Evolutionary conservation across 1,140 invertebrate species (phyloP), one percentile per base, ranked within the genome.

Genomic region (Drosophila bocqueti): DNA sequence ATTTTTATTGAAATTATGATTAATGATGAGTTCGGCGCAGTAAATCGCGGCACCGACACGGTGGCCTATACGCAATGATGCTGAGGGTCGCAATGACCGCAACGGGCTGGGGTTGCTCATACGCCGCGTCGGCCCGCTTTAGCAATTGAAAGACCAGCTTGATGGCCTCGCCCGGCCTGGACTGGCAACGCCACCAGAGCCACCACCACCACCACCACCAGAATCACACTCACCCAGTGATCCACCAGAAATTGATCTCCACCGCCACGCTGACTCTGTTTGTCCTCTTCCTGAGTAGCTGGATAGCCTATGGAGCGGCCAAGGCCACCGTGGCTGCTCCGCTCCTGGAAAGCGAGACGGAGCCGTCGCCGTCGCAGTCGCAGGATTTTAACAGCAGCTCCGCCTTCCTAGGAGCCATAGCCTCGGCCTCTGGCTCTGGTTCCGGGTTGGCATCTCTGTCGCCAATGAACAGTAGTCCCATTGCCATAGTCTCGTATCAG

Each of bases 1-100:
- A 82, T 82, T 90, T 91, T 90, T 82, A 82, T 90, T 90, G 86
- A 90, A 90, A 90, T 91, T 91, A 90, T 90, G 85, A 90, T 90
- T 85, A 91, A 90, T 82, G 85, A 80, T 71, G 57, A 47, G 62
- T 61, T 72, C 36, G 59, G 62, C 38, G 18, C 15, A 36, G 54
- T 55, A 60, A 64, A 55, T 40, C 46, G 11, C 36, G 24, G 34
- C 58, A 69, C 69, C 40, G 40, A 29, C 62, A 64, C 69, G 72
- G 45, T 66, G 26, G 38, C 54, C 26, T 64, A 49, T 65, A 52
- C 45, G 46, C 43, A 40, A 76, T 81, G 61, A 50, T 58, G 43
- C 59, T 46, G 55, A 46, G 57, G 36, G 52, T 26, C 54, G 54
- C 67, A 21, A 49, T 52, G 49, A 69, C 62, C 60, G 66, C 63